Percentiles rank a stretch among this genome's conserved stretches.
Evolutionary conservation across 1,140 invertebrate genomes (phyloP).

Genomic region (Drosophila virilis): DNA sequence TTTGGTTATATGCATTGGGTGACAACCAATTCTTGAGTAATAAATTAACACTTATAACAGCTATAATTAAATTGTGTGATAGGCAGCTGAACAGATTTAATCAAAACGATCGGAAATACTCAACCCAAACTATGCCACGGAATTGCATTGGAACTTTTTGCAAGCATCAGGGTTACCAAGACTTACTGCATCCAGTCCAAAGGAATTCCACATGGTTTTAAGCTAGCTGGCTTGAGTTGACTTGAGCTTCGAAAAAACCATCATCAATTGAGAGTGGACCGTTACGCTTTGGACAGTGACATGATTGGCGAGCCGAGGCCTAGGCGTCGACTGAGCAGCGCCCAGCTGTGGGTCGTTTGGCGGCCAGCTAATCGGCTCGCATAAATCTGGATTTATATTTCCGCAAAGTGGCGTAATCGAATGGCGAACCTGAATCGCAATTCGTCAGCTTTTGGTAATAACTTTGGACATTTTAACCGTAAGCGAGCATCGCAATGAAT

Average conservation of each 20-base stretch:
- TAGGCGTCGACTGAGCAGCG: slow-evolving; percentile 23
- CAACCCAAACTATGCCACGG: no score
- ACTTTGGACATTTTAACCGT: slow-evolving; percentile 80
- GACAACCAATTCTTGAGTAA: slow-evolving; percentile 6
- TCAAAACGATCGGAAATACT: not conserved
- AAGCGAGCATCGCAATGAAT: slow-evolving; percentile 67
- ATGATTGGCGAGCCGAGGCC: slow-evolving; percentile 67
- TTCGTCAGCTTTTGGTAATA: slow-evolving; percentile 81
- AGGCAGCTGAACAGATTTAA: not conserved
- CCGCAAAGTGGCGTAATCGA: slow-evolving; percentile 58
- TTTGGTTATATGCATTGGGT: not conserved
- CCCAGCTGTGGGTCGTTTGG: slow-evolving; percentile 12
- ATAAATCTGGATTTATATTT: slow-evolving; percentile 63
- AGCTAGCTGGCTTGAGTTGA: not conserved
- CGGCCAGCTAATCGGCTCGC: slow-evolving; percentile 30
- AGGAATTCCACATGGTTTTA: slow-evolving; percentile 22
- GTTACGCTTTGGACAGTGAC: slow-evolving; percentile 69
- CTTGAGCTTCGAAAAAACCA: slow-evolving; percentile 14
- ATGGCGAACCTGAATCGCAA: slow-evolving; percentile 57
- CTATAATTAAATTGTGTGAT: slow-evolving; percentile 26
- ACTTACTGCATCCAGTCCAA: slow-evolving; percentile 1
- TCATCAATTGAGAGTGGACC: slow-evolving; percentile 70
- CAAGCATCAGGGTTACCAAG: not conserved
- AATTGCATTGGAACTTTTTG: no score
- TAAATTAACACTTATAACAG: slow-evolving; percentile 30